Conservation (phyloP, 1,140 invertebrate species). For the Drosophila lowei region DNA sequence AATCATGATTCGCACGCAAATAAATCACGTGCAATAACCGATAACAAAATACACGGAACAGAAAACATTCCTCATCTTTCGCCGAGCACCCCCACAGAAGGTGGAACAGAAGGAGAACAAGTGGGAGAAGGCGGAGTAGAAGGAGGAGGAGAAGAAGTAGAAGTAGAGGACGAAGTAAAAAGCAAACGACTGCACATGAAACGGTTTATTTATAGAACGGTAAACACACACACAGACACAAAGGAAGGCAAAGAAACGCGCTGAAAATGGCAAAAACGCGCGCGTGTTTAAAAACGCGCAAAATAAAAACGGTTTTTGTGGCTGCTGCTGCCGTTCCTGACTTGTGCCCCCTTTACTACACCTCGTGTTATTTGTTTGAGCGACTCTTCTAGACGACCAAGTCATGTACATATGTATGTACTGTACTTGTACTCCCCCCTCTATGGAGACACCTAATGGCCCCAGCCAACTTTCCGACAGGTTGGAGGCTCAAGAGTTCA, state of each 20-base stretch:
- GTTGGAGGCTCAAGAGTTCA: constrained; percentile 47
- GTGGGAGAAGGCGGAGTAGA: background rate
- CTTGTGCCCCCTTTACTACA: too few species aligned
- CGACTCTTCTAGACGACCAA: constrained; percentile 1
- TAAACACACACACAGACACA: constrained; percentile 42
- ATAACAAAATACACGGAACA: constrained; percentile 69
- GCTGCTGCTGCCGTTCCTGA: constrained; percentile 13
- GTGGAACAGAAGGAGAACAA: background rate
- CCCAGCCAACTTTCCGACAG: constrained; percentile 38
- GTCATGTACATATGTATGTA: constrained; percentile 39
- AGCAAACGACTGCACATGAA: constrained; percentile 58
- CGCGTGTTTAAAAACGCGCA: constrained; percentile 47
- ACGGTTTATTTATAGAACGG: constrained; percentile 74
- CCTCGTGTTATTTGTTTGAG: constrained; percentile 1
- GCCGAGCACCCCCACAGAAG: constrained; percentile 15
- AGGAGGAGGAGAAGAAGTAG: background rate
- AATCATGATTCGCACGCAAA: constrained; percentile 80
- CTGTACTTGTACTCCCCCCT: constrained; percentile 36
- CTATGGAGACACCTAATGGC: constrained; percentile 24
- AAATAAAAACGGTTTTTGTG: constrained; percentile 49
- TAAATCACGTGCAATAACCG: constrained; percentile 80
- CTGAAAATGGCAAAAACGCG: constrained; percentile 32
- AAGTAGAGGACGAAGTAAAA: constrained; percentile 11
- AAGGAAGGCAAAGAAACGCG: constrained; percentile 3
- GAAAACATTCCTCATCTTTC: constrained; percentile 16